Evolutionary conservation across 2,797 vertebrate genomes (phyloP), one percentile per base, ranked within the genome.

Genomic region (Luscinia luscinia): DNA sequence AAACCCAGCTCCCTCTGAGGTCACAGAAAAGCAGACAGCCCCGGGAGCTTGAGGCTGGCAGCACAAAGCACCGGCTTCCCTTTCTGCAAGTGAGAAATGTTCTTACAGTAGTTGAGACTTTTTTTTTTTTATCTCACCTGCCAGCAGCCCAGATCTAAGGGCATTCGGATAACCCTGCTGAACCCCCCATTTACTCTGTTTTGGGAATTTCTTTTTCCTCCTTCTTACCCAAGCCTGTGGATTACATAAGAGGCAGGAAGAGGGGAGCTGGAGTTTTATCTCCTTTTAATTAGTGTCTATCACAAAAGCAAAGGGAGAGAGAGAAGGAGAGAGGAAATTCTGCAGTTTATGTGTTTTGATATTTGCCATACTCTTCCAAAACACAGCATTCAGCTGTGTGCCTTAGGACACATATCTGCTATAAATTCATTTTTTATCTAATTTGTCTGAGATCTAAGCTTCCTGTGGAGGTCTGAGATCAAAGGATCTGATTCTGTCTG

Each of bases 391-490:
- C 98, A 97, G 93, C 96, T 94, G 95, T 96, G 96, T 97, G 98
- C 98, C 98, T 98, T 96, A 91, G 98, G 99, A 98, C 83, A 98
- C 97, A 84, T 98, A 98, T 98, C 98, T 99, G 98, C 98, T 98
- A 98, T 99, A 99, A 99, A 99, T 99, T 99, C 98, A 99, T 99
- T 99, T 99, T 99, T 99, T 99, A 99, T 98, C 98, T 98, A 99
- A 99, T 99, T 99, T 99, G 98, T 98, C 98, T 98, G 99, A 99
- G 98, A 99, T 99, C 98, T 98, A 97, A 98, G 98, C 98, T 98
- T 99, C 99, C 99, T 99, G 98, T 98, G 98, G 98, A 98, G 98
- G 98, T 96, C 97, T 84, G 95, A 99, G 99, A 99, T 99, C 99
- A 99, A 99, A 99, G 99, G 98, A 98, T 97, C 97, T 98, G 98